phyloP scores from a whole-genome alignment of 2,797 vertebrate genomes.

The Anabacerthia variegaticeps region DNA sequence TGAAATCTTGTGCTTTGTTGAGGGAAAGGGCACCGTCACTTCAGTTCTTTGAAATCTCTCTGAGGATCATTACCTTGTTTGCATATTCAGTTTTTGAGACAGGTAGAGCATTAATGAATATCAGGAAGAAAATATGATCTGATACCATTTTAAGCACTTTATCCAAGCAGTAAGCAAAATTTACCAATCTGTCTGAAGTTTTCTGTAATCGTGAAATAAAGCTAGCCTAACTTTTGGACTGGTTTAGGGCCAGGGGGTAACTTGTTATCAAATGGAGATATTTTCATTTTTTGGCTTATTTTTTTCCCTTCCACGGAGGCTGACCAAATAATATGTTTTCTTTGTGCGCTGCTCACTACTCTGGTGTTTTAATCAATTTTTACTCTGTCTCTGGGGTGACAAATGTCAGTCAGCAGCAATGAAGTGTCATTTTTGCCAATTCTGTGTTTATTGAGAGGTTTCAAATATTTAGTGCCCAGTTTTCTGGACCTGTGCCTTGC shows the following conservation, averaged over 20 bases:
- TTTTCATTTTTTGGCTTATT: neutral
- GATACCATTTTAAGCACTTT: neutral
- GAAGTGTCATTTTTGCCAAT: neutral
- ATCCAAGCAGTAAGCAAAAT: slow-evolving; percentile 2
- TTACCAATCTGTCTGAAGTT: neutral
- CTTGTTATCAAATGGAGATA: neutral
- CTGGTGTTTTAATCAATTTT: neutral
- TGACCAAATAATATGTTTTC: neutral
- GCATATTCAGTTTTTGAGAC: neutral
- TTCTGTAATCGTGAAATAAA: neutral
- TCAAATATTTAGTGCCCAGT: neutral
- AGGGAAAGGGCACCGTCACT: neutral
- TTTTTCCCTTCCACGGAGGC: neutral
- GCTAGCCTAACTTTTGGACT: neutral
- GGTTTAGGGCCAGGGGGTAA: neutral
- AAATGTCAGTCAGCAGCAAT: neutral
- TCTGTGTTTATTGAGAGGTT: neutral
- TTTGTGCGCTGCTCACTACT: neutral
- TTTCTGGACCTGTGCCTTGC: neutral
- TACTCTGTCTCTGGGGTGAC: neutral
- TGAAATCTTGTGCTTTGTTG: neutral
- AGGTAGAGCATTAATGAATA: neutral
- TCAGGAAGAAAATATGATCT: neutral
- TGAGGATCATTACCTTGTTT: neutral
- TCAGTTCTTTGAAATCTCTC: neutral